phyloP scores from a whole-genome alignment of 2,113 vertebrate genomes.

The Oreocharis arfaki region DNA sequence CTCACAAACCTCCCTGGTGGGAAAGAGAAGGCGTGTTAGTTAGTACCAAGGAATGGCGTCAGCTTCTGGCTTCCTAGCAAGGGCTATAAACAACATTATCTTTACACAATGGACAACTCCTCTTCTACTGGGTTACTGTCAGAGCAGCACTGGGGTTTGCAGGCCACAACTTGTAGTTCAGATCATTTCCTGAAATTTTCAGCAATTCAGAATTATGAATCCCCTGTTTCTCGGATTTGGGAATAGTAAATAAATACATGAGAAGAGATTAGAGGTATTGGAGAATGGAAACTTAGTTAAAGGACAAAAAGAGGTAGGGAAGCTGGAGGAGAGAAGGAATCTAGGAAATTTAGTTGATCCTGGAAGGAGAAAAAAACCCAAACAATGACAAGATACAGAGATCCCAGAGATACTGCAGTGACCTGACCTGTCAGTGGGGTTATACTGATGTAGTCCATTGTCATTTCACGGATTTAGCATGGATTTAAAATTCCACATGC shows the following conservation, averaged over 20 bases:
- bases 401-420: background rate
- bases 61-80: background rate
- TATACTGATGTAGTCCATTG: background rate
- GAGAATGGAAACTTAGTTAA: background rate
- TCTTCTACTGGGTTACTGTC: background rate
- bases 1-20: background rate
- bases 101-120: background rate
- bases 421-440: background rate
- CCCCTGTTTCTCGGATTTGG: background rate
- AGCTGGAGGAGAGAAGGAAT: background rate
- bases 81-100: background rate
- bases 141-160: background rate
- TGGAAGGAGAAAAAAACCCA: background rate
- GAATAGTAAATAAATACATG: background rate
- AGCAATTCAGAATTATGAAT: background rate
- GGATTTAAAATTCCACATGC: background rate
- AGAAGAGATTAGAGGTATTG: background rate
- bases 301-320: background rate
- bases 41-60: background rate
- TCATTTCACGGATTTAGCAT: background rate
- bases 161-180: background rate
- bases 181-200: background rate
- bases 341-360: background rate
- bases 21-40: background rate
- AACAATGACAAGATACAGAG: background rate